Base-by-base conservation (phyloP, 2,888 invertebrate species). In the Sphaeridia pumilis region DNA sequence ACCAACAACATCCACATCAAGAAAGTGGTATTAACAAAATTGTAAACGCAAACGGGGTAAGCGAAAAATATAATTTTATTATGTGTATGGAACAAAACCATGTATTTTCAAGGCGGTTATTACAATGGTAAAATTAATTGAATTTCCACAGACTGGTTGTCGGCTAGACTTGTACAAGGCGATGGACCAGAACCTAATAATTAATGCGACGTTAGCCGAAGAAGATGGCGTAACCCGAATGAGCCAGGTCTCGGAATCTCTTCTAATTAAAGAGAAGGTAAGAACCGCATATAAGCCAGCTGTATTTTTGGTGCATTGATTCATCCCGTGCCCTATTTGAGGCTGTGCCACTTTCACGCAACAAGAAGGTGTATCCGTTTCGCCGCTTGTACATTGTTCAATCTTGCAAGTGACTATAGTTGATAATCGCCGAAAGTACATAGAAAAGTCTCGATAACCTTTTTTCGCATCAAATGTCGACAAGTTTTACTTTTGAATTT, bases 151-250 rank as follows among this genome's bases (percentile, higher is more conserved):
- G 88, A 86, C 87, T 42, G 79, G 83, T 66, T 89, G 89, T 73
- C 83, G 83, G 14, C 73, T 89, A 67, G 84, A 86, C 54, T 75
- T 88, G 58, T 87, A 84, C 73, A 87, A 87, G 70, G 81, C 86
- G 66, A 86, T 87, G 65, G 83, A 83, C 65, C 88, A 89, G 71
- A 89, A 89, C 71, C 83, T 88, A 58, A 88, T 89, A 67, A 81
- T 89, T 66, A 82, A 84, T 24, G 89, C 87, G n/a, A 67, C 67
- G 12, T 56, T 68, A 43, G 61, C 61, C 14, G 67, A 66, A 28
- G 64, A 65, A 35, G 65, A 65, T 36, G 60, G 55, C 50, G 56
- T 57, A 12, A 63, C 61, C 51, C 53, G 80, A 83, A 67, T 75
- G 84, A 47, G 76, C 7, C 57, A 58, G 46, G 56, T 62, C 5